These are phyloP conservation scores for Incurvaria masculella DNA, from an alignment of 2,888 invertebrate species.

Conservation along the genomic window DNA sequence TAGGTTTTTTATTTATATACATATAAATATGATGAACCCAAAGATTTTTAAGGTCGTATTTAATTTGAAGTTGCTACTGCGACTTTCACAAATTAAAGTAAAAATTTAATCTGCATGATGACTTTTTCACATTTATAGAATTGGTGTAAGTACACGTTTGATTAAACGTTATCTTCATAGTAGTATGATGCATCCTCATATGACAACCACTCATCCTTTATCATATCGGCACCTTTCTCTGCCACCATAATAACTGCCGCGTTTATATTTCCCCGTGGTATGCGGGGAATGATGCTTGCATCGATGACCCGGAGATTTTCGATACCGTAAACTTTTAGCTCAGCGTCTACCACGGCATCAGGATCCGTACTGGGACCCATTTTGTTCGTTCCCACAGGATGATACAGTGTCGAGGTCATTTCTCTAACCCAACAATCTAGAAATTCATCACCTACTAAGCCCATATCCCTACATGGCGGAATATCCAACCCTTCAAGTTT, in stretches of 20 bases:
- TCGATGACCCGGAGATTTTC: slow-evolving; percentile 76
- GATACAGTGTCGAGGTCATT: slow-evolving; percentile 80
- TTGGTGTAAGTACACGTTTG: too few relatives aligned
- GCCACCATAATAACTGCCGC: slow-evolving; percentile 90
- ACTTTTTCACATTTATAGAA: too few relatives aligned
- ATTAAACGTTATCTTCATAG: too few relatives aligned
- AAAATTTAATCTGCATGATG: too few relatives aligned
- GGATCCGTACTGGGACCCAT: slow-evolving; percentile 79
- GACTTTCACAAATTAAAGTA: too few relatives aligned
- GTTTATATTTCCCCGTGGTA: slow-evolving; percentile 89
- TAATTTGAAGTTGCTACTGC: too few relatives aligned
- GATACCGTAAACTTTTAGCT: slow-evolving; percentile 75
- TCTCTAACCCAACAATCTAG: slow-evolving; percentile 85
- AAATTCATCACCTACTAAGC: slow-evolving; percentile 74
- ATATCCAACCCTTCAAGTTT: slow-evolving; percentile 74
- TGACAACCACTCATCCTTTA: slow-evolving; percentile 84
- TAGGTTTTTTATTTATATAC: too few relatives aligned
- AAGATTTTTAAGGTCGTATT: too few relatives aligned
- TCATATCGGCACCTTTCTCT: slow-evolving; percentile 86
- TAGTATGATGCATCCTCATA: too few relatives aligned
- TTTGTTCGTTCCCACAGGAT: slow-evolving; percentile 81
- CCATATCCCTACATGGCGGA: slow-evolving; percentile 75
- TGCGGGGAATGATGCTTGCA: slow-evolving; percentile 86
- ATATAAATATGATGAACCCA: too few relatives aligned
- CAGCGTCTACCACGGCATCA: slow-evolving; percentile 75